phyloP scores from a whole-genome alignment of 2,797 vertebrate species.

The Platyrinchus mystaceus region DNA sequence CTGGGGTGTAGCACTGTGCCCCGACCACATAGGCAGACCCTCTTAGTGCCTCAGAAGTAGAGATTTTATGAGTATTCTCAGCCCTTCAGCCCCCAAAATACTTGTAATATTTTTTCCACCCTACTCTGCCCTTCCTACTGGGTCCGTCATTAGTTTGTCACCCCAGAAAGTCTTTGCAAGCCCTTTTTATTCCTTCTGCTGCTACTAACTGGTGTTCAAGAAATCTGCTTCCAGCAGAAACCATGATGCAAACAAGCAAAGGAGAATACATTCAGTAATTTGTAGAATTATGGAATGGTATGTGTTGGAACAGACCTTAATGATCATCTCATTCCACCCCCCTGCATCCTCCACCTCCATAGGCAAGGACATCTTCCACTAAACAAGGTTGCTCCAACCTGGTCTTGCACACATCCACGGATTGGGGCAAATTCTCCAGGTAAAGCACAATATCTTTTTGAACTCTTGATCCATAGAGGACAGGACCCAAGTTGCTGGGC shows the following conservation, averaged over 20 bases:
- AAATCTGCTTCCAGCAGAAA: not conserved
- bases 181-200: not conserved
- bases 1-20: not conserved
- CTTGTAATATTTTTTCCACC: not conserved
- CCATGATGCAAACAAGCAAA: rapidly evolving
- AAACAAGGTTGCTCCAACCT: rapidly evolving
- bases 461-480: not conserved
- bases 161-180: not conserved
- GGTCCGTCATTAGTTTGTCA: not conserved
- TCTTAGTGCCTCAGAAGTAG: not conserved
- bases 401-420: rapidly evolving
- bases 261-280: not conserved
- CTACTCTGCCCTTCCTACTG: not conserved
- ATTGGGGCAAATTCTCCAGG: not conserved
- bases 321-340: not conserved
- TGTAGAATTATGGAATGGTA: not conserved
- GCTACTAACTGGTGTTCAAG: not conserved
- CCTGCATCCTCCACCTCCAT: not conserved
- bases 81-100: not conserved
- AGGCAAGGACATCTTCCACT: rapidly evolving
- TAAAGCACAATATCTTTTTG: not conserved
- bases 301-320: not conserved
- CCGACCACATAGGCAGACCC: not conserved
- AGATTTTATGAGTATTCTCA: not conserved
- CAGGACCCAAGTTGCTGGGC: rapidly evolving